Evolutionary conservation across 1,140 invertebrate genomes (phyloP).

Genomic region (Wiebesia pumilae): DNA sequence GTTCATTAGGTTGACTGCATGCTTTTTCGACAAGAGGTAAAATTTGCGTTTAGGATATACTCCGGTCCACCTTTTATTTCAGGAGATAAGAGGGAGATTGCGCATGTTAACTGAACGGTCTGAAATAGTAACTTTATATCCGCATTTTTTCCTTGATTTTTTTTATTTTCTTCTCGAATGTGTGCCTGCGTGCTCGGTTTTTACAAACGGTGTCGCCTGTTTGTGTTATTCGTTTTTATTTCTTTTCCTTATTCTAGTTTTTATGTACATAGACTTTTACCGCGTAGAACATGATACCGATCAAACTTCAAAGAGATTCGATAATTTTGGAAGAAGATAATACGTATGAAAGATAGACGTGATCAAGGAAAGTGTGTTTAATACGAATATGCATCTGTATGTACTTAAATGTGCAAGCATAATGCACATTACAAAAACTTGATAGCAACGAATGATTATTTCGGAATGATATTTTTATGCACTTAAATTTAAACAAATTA

Average conservation of each 20-base stretch:
- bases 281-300: background rate
- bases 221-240: conserved; percentile 9
- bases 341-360: background rate
- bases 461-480: no score
- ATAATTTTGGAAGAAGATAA: background rate
- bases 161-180: conserved; percentile 4
- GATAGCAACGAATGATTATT: no score
- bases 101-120: background rate
- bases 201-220: conserved; percentile 18
- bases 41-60: conserved; percentile 38
- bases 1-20: background rate
- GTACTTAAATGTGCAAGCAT: no score
- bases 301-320: conserved; percentile 30
- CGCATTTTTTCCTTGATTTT: background rate
- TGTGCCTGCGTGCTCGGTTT: background rate
- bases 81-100: conserved; percentile 21
- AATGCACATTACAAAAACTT: no score
- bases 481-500: no score
- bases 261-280: conserved; percentile 13
- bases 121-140: conserved; percentile 7
- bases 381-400: background rate
- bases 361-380: no score
- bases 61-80: background rate
- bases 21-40: background rate
- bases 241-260: background rate